Conservation (phyloP, 64 coral and sea anemone species). For the Anthopleura sola region DNA sequence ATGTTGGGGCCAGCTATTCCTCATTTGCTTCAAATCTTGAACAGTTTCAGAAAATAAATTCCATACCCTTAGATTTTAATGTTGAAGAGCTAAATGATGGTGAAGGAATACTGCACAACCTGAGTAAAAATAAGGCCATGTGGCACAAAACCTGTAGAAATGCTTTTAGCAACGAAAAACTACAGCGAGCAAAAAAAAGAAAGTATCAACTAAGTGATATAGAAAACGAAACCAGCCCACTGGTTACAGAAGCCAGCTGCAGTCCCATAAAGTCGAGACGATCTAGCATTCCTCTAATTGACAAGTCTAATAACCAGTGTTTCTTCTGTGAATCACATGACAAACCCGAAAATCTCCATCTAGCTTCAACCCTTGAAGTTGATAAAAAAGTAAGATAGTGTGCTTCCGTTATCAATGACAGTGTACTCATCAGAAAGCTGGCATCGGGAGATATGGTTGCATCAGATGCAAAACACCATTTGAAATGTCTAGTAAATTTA, state of each 20-base stretch:
- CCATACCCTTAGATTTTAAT: neutral
- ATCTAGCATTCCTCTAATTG: conserved; percentile 3
- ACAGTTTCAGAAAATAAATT: conserved; percentile 15
- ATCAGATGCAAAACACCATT: conserved; percentile 32
- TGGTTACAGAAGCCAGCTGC: neutral
- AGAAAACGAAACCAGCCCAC: neutral
- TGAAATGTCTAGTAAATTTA: conserved; percentile 11
- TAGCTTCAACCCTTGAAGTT: conserved; percentile 13
- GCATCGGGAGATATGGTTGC: conserved; percentile 32
- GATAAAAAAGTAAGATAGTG: conserved; percentile 31
- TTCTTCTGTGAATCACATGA: conserved; percentile 29
- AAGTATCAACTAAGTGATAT: neutral
- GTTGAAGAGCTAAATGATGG: neutral
- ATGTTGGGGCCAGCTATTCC: conserved; percentile 33
- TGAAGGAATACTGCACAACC: neutral
- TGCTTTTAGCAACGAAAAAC: conserved; percentile 23
- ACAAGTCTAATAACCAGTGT: neutral
- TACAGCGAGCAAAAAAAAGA: neutral
- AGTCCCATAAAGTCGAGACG: conserved; percentile 6
- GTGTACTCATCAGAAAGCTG: conserved; percentile 15
- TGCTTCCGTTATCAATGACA: neutral
- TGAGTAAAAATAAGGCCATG: conserved; percentile 16
- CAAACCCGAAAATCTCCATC: conserved; percentile 5
- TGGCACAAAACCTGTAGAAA: conserved; percentile 45
- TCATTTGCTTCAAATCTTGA: conserved; percentile 26